Percentiles rank a stretch among this genome's conserved stretches.
phyloP scores from a whole-genome alignment of 2,797 vertebrate species.

The Erethizon dorsatum region DNA sequence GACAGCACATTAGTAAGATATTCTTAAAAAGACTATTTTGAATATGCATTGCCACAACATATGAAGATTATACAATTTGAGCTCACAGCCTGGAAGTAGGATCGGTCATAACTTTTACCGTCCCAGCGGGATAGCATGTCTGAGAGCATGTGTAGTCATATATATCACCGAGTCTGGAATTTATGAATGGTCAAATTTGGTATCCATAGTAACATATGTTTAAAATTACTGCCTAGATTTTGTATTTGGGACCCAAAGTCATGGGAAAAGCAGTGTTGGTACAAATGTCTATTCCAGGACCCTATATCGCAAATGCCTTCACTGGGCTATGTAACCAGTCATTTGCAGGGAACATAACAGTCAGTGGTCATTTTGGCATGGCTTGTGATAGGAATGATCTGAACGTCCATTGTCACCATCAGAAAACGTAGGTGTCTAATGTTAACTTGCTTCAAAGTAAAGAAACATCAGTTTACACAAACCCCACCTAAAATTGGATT shows the following conservation, averaged over 20 bases:
- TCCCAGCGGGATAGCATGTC: neutral
- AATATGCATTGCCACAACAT: neutral
- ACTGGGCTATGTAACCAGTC: no score
- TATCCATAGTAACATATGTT: conserved; percentile 61
- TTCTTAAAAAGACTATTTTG: neutral
- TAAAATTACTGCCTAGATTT: neutral
- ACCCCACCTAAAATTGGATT: neutral
- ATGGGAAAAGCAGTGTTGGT: neutral
- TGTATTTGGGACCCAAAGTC: neutral
- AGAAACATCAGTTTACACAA: neutral
- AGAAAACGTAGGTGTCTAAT: neutral
- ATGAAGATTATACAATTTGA: neutral
- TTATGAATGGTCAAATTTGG: neutral
- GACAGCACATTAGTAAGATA: neutral
- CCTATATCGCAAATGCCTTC: neutral
- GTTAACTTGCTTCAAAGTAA: neutral
- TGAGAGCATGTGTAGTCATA: neutral
- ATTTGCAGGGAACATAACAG: neutral
- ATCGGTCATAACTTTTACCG: neutral
- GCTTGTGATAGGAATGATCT: neutral
- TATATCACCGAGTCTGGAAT: neutral
- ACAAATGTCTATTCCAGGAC: neutral
- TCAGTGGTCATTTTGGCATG: neutral
- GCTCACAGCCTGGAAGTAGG: conserved; percentile 3
- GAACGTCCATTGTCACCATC: neutral